Base-by-base conservation (phyloP, 2,113 vertebrate species). In the Limnothrissa miodon region DNA sequence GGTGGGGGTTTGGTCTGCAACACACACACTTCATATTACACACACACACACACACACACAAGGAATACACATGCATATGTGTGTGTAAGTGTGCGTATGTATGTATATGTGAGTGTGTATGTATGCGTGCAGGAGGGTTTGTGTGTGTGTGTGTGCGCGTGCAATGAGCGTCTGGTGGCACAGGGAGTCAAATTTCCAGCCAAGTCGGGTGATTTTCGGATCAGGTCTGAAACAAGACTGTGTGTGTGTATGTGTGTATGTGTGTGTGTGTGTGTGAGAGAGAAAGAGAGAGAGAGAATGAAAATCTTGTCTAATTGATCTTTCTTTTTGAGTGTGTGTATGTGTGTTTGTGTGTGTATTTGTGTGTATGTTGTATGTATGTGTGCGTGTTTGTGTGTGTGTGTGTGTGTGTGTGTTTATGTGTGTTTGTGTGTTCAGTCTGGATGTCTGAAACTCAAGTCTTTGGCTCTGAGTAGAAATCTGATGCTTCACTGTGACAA, bases 1-100 rank as follows among this genome's bases (percentile, higher is more conserved):
- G 5, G 98, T 99, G 1, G 98, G 98, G 79, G 98, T 99, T 92
- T 99, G 98, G 93, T 42, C 42, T 42, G 2, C 2, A 2, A 42
- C 42, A 42, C 42, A 42, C 42, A 42, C 42, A 42, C 6, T 6
- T 42, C 42, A 42, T 42, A 42, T n/a, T n/a, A n/a, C 17, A 62
- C 59, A 29, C 59, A 59, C n/a, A 29, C 23, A 62, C n/a, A 62
- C 59, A 62, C 59, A 25, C 59, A 25, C 59, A 62, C 59, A 62
- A n/a, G n/a, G n/a, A n/a, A n/a, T n/a, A 21, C n/a, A 62, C 48
- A 53, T 21, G 19, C 48, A 53, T 2, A 11, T 53, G 48, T 53
- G 48, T 62, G 59, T 62, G 11, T 62, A 10, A 2, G 6, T 62
- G 59, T 29, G 59, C 11, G 59, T 62, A 2, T 62, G 59, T 62